Percentiles rank a stretch among this genome's conserved stretches.
Conservation (phyloP, 2,888 invertebrate genomes). For the Macrophya annulata region DNA sequence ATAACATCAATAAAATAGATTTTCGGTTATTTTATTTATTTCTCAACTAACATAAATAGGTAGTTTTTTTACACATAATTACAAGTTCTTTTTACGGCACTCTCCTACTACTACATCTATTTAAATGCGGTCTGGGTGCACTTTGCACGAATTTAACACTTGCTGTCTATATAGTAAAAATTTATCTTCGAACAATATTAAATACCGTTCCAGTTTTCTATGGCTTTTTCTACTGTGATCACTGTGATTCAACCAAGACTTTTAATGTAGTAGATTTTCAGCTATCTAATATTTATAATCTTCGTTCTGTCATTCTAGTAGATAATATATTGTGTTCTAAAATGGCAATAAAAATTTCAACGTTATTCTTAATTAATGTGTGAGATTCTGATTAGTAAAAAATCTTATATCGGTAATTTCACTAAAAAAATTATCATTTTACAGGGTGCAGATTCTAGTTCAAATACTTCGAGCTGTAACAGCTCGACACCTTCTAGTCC, state of each 20-base stretch:
- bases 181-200: not conserved
- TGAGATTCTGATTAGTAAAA: not conserved
- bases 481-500: conserved; percentile 98
- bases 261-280: not conserved
- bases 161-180: not conserved
- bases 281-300: not conserved
- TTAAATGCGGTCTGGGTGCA: conserved; percentile 13
- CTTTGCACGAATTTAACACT: not conserved
- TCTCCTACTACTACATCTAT: not conserved
- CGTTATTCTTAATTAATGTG: not conserved
- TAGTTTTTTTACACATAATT: not conserved
- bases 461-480: conserved; percentile 97
- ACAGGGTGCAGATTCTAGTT: conserved; percentile 92
- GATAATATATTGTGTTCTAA: not conserved
- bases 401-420: not conserved
- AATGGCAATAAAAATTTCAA: not conserved
- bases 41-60: conserved; percentile 1
- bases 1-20: not conserved
- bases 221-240: not conserved
- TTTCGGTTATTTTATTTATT: not conserved
- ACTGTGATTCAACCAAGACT: not conserved
- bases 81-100: not conserved
- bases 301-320: conserved; percentile 1
- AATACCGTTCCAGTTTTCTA: not conserved
- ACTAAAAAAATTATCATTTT: conserved; percentile 58